Conservation (phyloP, 2,797 vertebrate species). For the Platalea minor region DNA sequence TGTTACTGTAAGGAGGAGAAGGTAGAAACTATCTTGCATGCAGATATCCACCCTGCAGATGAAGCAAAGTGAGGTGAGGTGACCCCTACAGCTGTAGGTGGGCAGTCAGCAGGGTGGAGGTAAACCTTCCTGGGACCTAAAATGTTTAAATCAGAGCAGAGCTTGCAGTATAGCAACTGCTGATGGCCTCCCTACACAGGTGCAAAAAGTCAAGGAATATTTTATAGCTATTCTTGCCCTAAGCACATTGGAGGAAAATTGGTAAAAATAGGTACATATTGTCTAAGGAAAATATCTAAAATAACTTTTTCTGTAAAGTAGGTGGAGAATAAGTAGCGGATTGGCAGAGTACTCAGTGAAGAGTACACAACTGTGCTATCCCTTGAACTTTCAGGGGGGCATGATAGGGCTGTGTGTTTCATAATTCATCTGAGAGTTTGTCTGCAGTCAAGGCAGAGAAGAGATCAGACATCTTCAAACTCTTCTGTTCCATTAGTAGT, state of each 20-base stretch:
- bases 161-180: not conserved
- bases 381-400: constrained; percentile 7
- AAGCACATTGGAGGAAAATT: not conserved
- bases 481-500: constrained; percentile 39
- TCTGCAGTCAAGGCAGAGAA: not conserved
- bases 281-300: not conserved
- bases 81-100: not conserved
- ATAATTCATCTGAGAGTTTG: constrained; percentile 55
- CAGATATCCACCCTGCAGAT: not conserved
- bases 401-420: not conserved
- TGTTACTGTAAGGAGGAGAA: not conserved
- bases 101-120: not conserved
- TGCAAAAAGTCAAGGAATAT: not conserved
- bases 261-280: not conserved
- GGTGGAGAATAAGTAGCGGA: not conserved
- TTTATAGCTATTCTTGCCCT: not conserved
- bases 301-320: not conserved
- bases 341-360: not conserved
- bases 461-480: constrained; percentile 38
- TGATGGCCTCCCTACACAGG: not conserved
- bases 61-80: not conserved
- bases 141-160: not conserved
- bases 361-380: not conserved
- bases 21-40: not conserved
- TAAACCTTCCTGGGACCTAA: not conserved